Percentiles rank a stretch among this genome's conserved stretches.
Conservation (phyloP, 2,113 vertebrate species). For the Pheucticus melanocephalus region DNA sequence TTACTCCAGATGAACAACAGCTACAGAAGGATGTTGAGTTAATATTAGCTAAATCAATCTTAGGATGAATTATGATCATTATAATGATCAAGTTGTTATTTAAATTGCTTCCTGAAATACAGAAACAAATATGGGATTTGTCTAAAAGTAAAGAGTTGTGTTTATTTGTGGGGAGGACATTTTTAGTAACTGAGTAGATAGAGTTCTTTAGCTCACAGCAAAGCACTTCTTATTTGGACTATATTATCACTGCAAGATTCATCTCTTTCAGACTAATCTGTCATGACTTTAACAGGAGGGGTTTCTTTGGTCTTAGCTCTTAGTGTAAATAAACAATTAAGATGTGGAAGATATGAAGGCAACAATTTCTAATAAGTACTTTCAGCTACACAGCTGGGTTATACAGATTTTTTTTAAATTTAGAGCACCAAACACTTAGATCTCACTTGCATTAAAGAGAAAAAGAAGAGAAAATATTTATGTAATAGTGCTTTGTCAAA, state of each 20-base stretch:
- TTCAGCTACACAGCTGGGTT: not conserved
- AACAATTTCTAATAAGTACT: not conserved
- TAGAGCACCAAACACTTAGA: not conserved
- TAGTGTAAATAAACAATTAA: not conserved
- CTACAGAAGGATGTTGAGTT: not conserved
- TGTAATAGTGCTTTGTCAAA: not conserved
- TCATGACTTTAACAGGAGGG: not conserved
- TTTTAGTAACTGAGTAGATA: not conserved
- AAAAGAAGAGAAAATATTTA: not conserved
- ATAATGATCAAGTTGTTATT: not conserved
- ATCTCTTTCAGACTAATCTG: slow-evolving; percentile 23
- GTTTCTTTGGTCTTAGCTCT: not conserved
- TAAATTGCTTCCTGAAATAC: not conserved
- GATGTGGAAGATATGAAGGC: not conserved
- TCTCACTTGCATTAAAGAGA: not conserved
- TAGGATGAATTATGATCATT: not conserved
- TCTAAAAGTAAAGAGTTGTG: not conserved
- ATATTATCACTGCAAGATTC: not conserved
- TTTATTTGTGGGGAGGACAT: not conserved
- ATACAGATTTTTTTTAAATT: not conserved
- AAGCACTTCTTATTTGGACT: not conserved
- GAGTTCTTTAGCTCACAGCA: not conserved
- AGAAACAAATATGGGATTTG: not conserved
- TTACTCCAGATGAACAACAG: not conserved
- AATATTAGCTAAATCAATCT: not conserved